Evolutionary conservation across 2,113 vertebrate genomes (phyloP), one percentile per base, ranked within the genome.

Genomic region (Bambusicola thoracicus): DNA sequence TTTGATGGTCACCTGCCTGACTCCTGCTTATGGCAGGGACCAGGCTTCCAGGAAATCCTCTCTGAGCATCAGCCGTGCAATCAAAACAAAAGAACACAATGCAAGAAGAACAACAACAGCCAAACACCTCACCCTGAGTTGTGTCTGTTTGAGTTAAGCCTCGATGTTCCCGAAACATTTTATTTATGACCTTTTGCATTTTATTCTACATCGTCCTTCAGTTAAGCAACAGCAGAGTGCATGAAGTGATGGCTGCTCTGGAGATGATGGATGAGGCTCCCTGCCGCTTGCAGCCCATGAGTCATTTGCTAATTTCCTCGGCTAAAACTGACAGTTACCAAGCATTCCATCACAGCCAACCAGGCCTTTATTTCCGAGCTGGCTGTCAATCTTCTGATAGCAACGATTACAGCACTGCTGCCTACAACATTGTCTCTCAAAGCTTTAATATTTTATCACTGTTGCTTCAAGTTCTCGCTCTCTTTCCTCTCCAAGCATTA

Each of bases 231-330:
- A 76, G 51, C 51, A 68, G 43, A 94, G 56, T 11, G 8, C 30
- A 58, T 75, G 83, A 61, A 81, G 48, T 6, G 69, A 78, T 89
- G 77, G 86, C 66, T 89, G 67, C 70, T 53, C 77, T 81, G 77
- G 44, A 81, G 56, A 65, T 92, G 91, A 95, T 66, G 66, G 83
- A 92, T 94, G 92, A 94, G 62, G 77, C 77, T 93, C 48, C 43
- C 65, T 38, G 24, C 46, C 0, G 0, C 73, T 93, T 75, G 73
- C 56, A 84, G 86, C 43, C 70, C 2, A 0, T 72, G 81, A 96
- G 69, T 93, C 66, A 92, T 79, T 84, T 79, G 62, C 87, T 94
- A 81, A 95, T 90, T 96, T 87, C 67, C 77, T 94, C 83, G 48
- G 86, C 70, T 92, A 87, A 92, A 94, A 58, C 46, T 89, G 94